Evolutionary conservation across 2,888 invertebrate species (phyloP), one percentile per base, ranked within the genome.

Genomic region (Diarsia mendica): DNA sequence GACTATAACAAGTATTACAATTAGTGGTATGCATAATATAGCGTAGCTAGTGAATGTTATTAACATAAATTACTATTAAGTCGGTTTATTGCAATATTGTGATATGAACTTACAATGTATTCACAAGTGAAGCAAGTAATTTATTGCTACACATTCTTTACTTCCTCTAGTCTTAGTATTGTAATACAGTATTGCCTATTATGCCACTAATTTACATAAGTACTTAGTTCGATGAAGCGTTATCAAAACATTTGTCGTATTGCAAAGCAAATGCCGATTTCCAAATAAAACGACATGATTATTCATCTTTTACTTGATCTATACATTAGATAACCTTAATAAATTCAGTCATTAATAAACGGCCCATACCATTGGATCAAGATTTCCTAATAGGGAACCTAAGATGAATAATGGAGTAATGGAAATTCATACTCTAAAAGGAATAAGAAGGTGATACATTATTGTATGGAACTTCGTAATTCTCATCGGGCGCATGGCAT

Each of bases 11-110:
- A 33, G 10, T 55, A 23, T 46, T 23, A 39, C 28, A 46, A 18
- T 72, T 53, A 33, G 46, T n/a, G 18, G 11, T 28, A 46, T 28
- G 28, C 10, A 70, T 13, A n/a, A 6, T n/a, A 39, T 39, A 39
- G 39, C 39, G 39, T 39, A 39, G 39, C 8, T 8, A 39, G 8
- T 39, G 8, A 39, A 39, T 33, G 23, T 53, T 15, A 63, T 53
- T 63, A 20, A 10, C 51, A 74, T 63, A 33, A 48, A 53, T 55
- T 75, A 23, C 15, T 55, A 64, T 53, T 49, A 23, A 11, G 23
- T 60, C 15, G 3, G 23, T 49, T 15, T 15, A n/a, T 15, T 44
- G 72, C 39, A 73, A 49, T 60, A 28, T 23, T 49, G 23, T 20
- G 46, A 46, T 60, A 28, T 51, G 60, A 18, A 8, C 28, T 11